Conservation (phyloP, 2,888 invertebrate genomes). For the Drosophila paramelanica region DNA sequence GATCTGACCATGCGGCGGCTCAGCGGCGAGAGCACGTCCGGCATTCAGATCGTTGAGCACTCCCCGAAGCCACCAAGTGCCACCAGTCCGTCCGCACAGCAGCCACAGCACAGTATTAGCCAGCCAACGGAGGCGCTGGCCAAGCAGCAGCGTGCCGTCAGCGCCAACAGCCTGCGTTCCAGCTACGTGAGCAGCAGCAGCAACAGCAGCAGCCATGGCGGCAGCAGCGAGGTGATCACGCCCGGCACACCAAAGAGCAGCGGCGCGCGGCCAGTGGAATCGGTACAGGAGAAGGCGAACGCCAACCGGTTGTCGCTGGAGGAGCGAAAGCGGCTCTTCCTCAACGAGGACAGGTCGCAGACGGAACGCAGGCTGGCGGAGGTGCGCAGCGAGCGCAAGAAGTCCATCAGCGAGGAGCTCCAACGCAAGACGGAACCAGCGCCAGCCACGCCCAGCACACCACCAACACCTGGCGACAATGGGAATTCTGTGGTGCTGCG, state of each 20-base stretch:
- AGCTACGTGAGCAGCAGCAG: constrained; percentile 52
- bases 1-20: constrained; percentile 83
- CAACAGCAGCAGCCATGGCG: constrained; percentile 34
- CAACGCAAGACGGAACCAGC: constrained; percentile 54
- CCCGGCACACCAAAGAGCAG: constrained; percentile 49
- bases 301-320: constrained; percentile 72
- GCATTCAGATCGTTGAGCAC: constrained; percentile 59
- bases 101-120: constrained; percentile 46
- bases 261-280: constrained; percentile 1
- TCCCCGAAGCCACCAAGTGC: constrained; percentile 69
- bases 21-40: constrained; percentile 85
- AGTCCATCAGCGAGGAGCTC: constrained; percentile 77
- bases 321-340: constrained; percentile 82
- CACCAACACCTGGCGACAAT: constrained; percentile 31
- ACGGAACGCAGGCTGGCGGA: constrained; percentile 79
- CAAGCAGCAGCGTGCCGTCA: constrained; percentile 67
- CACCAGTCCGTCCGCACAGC: constrained; percentile 9
- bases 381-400: constrained; percentile 79
- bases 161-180: constrained; percentile 59
- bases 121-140: constrained; percentile 56
- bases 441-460: constrained; percentile 31
- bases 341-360: constrained; percentile 81
- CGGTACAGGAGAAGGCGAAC: constrained; percentile 3
- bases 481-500: constrained; percentile 80
- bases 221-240: constrained; percentile 51